Conservation (phyloP, 1,140 invertebrate species). For the Procambarus virginalis region DNA sequence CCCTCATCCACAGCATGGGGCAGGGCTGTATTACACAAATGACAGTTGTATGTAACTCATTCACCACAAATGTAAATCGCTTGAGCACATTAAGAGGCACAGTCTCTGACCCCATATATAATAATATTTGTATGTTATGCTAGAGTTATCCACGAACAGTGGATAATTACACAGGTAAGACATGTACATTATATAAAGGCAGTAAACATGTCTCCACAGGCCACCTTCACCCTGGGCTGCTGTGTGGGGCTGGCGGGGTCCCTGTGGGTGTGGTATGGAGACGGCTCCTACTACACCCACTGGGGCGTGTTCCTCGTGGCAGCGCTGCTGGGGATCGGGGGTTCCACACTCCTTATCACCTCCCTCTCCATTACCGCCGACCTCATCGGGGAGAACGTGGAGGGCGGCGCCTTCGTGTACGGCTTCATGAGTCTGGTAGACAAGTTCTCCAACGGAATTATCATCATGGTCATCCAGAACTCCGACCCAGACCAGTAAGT, state of each 20-base stretch:
- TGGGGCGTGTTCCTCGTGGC: conserved; percentile 85
- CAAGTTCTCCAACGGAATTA: conserved; percentile 91
- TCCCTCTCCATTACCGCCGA: conserved; percentile 92
- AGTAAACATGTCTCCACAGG: conserved; percentile 72
- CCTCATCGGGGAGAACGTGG: conserved; percentile 88
- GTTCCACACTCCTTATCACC: conserved; percentile 90
- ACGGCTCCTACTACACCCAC: conserved; percentile 76
- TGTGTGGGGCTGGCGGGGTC: conserved; percentile 80
- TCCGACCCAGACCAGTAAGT: conserved; percentile 74
- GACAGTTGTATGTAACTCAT: too few relatives aligned
- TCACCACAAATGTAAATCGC: too few relatives aligned
- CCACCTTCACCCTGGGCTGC: conserved; percentile 83
- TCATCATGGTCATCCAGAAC: conserved; percentile 87
- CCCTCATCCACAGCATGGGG: too few relatives aligned
- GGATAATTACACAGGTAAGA: too few relatives aligned
- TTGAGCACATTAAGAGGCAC: too few relatives aligned
- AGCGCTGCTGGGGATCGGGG: conserved; percentile 85
- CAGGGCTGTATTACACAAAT: too few relatives aligned
- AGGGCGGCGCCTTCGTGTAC: conserved; percentile 94
- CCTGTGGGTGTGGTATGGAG: conserved; percentile 81
- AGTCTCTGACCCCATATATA: background rate
- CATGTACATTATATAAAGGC: background rate
- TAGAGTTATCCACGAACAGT: too few relatives aligned
- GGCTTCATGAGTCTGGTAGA: conserved; percentile 97
- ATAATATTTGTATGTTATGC: background rate